phyloP scores from a whole-genome alignment of 92 coral and sea anemone species.

The Pocillopora meandrina region DNA sequence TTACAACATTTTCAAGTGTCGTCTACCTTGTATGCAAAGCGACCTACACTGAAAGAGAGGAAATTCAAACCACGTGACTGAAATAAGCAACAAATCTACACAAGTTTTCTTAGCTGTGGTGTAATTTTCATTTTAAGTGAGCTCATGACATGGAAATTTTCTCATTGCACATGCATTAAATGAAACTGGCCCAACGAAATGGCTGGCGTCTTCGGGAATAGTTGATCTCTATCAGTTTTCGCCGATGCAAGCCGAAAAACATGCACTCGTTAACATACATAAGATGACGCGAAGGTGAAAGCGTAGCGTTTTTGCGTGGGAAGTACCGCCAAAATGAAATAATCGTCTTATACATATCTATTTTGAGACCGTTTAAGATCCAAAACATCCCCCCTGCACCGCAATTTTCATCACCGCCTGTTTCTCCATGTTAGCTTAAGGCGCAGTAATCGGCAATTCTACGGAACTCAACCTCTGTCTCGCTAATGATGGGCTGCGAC shows the following conservation, averaged over 20 bases:
- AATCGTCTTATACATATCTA: background rate
- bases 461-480: background rate
- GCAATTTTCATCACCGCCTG: background rate
- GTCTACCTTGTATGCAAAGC: background rate
- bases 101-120: no score
- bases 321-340: background rate
- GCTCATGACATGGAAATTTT: no score
- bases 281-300: no score
- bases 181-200: no score
- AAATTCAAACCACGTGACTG: background rate
- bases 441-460: background rate
- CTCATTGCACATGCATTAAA: no score
- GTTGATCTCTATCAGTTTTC: no score
- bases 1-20: background rate
- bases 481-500: background rate
- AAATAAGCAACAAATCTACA: background rate
- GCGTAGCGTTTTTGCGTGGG: background rate
- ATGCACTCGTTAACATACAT: no score
- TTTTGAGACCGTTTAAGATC: background rate
- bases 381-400: background rate
- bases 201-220: no score
- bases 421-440: background rate
- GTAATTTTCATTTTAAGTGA: no score
- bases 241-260: no score
- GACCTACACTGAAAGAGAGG: background rate